A percentile compares a stretch with the other conserved stretches of the same genome.
Conservation (phyloP, 1,140 invertebrate species). For the Triops longicaudatus region DNA sequence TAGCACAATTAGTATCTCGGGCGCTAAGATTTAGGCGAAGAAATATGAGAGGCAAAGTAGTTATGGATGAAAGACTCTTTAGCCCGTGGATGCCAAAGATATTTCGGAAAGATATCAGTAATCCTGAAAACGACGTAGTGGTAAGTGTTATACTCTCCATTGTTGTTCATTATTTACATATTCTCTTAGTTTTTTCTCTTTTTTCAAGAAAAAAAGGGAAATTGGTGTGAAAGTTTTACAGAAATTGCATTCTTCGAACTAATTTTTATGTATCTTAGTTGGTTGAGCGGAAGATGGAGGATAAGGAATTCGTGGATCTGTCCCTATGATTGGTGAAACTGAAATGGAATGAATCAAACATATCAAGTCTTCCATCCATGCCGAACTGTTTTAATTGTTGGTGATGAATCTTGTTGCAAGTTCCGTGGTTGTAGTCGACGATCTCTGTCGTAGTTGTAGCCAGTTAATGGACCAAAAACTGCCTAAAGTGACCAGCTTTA, state of each 20-base stretch:
- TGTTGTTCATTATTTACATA: background rate
- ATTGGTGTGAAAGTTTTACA: no score
- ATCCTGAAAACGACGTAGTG: background rate
- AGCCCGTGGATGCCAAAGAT: background rate
- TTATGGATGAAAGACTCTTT: background rate
- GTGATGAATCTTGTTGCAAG: background rate
- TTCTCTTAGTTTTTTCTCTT: background rate
- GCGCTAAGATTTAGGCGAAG: background rate
- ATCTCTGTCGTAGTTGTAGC: background rate
- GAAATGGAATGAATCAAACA: background rate
- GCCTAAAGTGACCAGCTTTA: background rate
- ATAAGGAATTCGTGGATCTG: constrained; percentile 11
- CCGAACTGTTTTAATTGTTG: background rate
- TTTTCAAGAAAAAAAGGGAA: no score
- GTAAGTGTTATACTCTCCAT: background rate
- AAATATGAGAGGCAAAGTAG: background rate
- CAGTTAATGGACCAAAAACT: background rate
- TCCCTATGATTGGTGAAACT: background rate
- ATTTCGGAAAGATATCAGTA: background rate
- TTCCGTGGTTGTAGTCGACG: background rate
- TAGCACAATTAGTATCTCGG: constrained; percentile 54
- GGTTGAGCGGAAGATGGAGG: background rate
- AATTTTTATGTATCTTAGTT: background rate
- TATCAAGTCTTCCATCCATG: constrained; percentile 6
- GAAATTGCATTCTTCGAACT: background rate